Percentiles rank a stretch among this genome's conserved stretches.
These are phyloP conservation scores for Shargacucullia verbasci DNA, from an alignment of 2,888 invertebrate genomes.

Conservation along the genomic window DNA sequence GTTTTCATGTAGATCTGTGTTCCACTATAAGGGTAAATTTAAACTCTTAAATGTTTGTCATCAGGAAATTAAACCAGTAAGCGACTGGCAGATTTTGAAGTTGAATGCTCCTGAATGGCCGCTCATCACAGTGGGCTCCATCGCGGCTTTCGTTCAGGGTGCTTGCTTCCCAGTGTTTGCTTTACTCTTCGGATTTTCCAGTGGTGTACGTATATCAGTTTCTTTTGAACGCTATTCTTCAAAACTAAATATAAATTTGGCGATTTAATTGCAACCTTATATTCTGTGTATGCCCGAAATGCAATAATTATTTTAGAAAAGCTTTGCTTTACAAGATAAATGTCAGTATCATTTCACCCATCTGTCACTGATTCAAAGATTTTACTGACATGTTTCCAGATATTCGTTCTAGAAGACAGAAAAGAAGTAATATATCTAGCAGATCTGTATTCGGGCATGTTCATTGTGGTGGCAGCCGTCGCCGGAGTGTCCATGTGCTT, in stretches of 20 bases:
- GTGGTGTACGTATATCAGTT: constrained; percentile 77
- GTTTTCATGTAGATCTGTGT: neutral
- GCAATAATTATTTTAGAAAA: no score
- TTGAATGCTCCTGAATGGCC: constrained; percentile 91
- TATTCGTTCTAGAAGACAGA: constrained; percentile 89
- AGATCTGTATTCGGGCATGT: constrained; percentile 90
- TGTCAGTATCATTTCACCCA: no score
- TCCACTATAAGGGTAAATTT: neutral
- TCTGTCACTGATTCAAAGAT: no score
- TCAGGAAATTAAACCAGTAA: constrained; percentile 75
- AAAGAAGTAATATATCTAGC: constrained; percentile 88
- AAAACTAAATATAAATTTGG: neutral
- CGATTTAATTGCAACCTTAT: no score
- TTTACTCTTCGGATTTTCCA: constrained; percentile 91
- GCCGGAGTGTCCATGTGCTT: constrained; percentile 91
- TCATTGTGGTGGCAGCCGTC: constrained; percentile 90
- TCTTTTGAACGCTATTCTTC: no score
- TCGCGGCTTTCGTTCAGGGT: constrained; percentile 91
- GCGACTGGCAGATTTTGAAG: constrained; percentile 87
- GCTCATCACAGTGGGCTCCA: constrained; percentile 88
- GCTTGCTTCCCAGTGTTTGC: constrained; percentile 91
- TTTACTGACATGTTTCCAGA: constrained; percentile 72
- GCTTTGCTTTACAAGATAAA: no score
- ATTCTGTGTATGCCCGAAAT: no score
- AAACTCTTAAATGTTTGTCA: neutral